Percentiles rank a stretch among this genome's conserved stretches.
phyloP scores from a whole-genome alignment of 1,140 invertebrate species.

The honey bee (Apis mellifera) region DNA sequence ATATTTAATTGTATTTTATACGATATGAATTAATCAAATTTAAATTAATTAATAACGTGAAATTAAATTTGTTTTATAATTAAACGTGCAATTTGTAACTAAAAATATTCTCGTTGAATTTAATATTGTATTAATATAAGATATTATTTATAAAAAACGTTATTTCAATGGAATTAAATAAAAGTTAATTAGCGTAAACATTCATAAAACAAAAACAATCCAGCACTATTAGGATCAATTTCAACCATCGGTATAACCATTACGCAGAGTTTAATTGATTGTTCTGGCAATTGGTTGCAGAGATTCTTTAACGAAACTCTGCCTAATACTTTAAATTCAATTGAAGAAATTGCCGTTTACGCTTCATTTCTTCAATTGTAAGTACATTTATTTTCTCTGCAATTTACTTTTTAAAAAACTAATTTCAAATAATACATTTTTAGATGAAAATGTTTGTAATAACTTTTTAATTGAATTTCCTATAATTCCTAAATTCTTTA shows the following conservation, averaged over 20 bases:
- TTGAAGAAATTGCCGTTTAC: conserved; percentile 25
- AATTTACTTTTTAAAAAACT: neutral
- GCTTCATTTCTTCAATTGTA: conserved; percentile 22
- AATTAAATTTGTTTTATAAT: no score
- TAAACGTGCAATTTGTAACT: no score
- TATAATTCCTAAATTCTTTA: no score
- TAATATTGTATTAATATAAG: neutral
- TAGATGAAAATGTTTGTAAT: neutral
- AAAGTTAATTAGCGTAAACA: neutral
- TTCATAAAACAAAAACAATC: neutral
- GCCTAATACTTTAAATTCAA: conserved; percentile 27
- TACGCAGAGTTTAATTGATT: conserved; percentile 35
- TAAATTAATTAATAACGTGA: no score
- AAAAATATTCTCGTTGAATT: no score
- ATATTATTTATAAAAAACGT: no score
- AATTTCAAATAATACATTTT: neutral
- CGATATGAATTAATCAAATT: no score
- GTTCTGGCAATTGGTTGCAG: conserved; percentile 16
- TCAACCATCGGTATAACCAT: neutral
- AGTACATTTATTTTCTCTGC: neutral
- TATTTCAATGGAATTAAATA: neutral
- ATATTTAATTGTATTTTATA: no score
- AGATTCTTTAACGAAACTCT: conserved; percentile 30
- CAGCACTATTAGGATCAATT: conserved; percentile 1
- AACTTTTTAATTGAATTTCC: no score